These are phyloP conservation scores for Pentamera pediparva DNA, from an alignment of 53 echinoderm and acorn worm species.

Conservation along the genomic window DNA sequence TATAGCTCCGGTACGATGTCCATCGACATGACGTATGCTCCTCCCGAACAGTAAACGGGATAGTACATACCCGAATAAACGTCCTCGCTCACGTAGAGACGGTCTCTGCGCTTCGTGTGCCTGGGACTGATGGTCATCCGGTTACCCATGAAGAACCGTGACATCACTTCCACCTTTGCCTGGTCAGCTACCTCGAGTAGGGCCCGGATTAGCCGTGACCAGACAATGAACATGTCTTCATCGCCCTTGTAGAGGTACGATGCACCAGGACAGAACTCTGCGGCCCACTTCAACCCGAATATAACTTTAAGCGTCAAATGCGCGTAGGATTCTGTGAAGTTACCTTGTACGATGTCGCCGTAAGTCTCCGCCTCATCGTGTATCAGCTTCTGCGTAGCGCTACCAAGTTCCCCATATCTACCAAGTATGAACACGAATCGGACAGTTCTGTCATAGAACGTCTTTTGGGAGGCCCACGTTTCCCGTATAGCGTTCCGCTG, in stretches of 20 bases:
- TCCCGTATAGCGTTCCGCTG: constrained; percentile 39
- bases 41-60: constrained; percentile 46
- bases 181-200: not conserved
- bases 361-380: constrained; percentile 22
- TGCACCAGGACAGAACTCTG: constrained; percentile 43
- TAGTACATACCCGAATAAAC: constrained; percentile 19
- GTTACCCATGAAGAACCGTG: constrained; percentile 30
- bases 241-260: constrained; percentile 60
- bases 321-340: constrained; percentile 45
- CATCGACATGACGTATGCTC: constrained; percentile 41
- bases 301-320: constrained; percentile 61
- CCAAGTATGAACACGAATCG: constrained; percentile 20
- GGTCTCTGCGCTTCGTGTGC: not conserved
- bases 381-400: not conserved
- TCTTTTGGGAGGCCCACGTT: constrained; percentile 30
- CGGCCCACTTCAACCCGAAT: constrained; percentile 52
- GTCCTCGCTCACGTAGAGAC: constrained; percentile 23
- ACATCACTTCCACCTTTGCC: not conserved
- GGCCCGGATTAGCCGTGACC: constrained; percentile 10
- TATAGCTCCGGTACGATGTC: constrained; percentile 36
- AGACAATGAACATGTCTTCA: constrained; percentile 56
- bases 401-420: not conserved
- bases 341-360: constrained; percentile 59
- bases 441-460: not conserved
- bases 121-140: constrained; percentile 3